These are phyloP conservation scores for Mustelus asterias DNA, from an alignment of 2,113 vertebrate species.

Conservation along the genomic window DNA sequence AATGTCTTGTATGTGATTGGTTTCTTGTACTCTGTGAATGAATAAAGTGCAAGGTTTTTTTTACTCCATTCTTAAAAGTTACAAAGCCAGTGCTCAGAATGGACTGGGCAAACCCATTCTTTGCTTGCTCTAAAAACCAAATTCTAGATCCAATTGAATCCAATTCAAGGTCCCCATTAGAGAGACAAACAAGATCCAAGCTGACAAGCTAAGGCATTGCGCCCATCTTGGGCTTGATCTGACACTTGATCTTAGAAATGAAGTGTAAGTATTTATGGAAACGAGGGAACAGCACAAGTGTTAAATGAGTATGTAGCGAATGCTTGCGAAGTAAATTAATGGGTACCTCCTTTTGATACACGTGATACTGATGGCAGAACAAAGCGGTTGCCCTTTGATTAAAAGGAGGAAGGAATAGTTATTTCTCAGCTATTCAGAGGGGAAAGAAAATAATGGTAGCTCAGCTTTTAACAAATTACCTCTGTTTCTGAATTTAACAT, in stretches of 20 bases:
- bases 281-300: too few relatives aligned
- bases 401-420: not conserved
- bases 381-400: not conserved
- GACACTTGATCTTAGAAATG: not conserved
- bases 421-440: not conserved
- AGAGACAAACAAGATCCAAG: too few relatives aligned
- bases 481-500: constrained; percentile 53
- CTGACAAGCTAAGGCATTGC: too few relatives aligned
- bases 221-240: too few relatives aligned
- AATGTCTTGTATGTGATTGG: too few relatives aligned
- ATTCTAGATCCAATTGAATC: too few relatives aligned
- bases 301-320: not conserved
- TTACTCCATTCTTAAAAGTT: too few relatives aligned
- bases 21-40: too few relatives aligned
- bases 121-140: too few relatives aligned
- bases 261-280: not conserved
- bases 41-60: not conserved
- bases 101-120: too few relatives aligned
- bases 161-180: too few relatives aligned
- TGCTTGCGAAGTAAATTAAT: not conserved
- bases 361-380: not conserved
- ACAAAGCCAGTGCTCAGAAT: too few relatives aligned
- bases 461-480: constrained; percentile 2
- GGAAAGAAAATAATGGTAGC: not conserved
- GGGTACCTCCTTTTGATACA: not conserved